Evolutionary conservation across 1,140 invertebrate species (phyloP).

Genomic region (Trichonephila inaurata): DNA sequence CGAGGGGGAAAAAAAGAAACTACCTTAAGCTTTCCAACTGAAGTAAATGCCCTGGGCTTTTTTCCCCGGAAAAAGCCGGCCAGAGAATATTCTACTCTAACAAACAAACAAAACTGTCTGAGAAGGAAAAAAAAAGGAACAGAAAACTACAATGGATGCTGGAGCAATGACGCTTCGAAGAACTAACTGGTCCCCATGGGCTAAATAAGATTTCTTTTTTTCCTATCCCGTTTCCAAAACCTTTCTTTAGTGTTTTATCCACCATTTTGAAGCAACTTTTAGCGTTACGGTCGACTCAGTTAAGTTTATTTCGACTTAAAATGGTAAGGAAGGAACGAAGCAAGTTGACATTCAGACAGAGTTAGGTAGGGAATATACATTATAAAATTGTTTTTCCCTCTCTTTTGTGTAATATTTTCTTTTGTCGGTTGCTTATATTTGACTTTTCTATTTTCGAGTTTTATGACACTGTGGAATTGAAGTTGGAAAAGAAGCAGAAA

Average conservation of each 20-base stretch:
- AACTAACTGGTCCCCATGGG: conserved; percentile 25
- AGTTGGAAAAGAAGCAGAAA: neutral
- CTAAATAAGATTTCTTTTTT: conserved; percentile 14
- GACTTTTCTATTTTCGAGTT: conserved; percentile 3
- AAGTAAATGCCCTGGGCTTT: conserved; percentile 13
- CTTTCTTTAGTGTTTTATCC: conserved; percentile 1
- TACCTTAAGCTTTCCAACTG: conserved; percentile 1
- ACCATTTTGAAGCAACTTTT: conserved; percentile 4
- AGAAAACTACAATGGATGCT: neutral
- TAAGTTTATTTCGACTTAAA: conserved; percentile 19
- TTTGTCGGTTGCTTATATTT: neutral
- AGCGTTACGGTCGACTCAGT: neutral
- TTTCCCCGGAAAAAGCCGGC: neutral
- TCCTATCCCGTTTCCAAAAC: neutral
- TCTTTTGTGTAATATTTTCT: neutral
- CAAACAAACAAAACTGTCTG: neutral
- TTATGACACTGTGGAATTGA: neutral
- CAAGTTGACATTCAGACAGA: neutral
- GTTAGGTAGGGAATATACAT: neutral
- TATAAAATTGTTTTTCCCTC: neutral
- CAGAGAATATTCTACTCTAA: neutral
- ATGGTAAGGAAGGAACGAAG: neutral
- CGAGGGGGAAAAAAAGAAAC: neutral
- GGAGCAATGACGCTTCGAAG: conserved; percentile 7
- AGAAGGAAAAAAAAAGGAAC: neutral